A percentile compares a stretch with the other conserved stretches of the same genome.
Evolutionary conservation across 2,113 vertebrate genomes (phyloP).

Genomic region (Speoplatyrhinus poulsoni): DNA sequence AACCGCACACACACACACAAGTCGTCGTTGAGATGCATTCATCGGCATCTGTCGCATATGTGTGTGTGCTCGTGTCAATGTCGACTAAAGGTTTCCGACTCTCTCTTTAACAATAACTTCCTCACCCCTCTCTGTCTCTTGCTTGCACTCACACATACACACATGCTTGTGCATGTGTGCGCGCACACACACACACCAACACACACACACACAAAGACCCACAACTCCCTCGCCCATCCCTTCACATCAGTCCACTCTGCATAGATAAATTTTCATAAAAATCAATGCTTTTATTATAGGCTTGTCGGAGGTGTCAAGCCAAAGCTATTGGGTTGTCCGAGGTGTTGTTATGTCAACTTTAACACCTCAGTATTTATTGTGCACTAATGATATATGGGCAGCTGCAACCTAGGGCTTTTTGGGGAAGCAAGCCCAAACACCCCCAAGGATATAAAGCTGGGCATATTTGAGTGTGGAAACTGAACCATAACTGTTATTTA

Average conservation of each 20-base stretch:
- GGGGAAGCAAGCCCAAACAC: no score
- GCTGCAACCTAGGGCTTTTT: neutral
- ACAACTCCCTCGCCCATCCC: slow-evolving; percentile 19
- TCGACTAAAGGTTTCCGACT: neutral
- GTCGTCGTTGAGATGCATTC: no score
- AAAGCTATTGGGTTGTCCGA: slow-evolving; percentile 37
- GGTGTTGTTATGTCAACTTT: slow-evolving; percentile 38
- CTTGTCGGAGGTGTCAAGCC: slow-evolving; percentile 41
- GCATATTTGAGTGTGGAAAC: no score
- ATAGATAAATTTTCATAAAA: slow-evolving; percentile 48
- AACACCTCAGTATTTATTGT: slow-evolving; percentile 47
- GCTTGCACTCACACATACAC: neutral
- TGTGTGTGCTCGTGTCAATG: neutral
- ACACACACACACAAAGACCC: neutral
- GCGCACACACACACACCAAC: no score
- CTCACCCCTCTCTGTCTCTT: neutral
- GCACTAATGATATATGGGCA: slow-evolving; percentile 29
- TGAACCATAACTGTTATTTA: neutral
- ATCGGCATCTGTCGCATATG: neutral
- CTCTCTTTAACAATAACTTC: neutral
- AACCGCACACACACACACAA: no score
- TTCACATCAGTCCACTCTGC: slow-evolving; percentile 34
- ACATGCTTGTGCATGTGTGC: no score
- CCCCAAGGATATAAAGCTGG: no score
- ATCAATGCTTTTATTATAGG: slow-evolving; percentile 55